Evolutionary conservation across 2,888 invertebrate species (phyloP), one percentile per base, ranked within the genome.

Genomic region (Gymnosoma rotundatum): DNA sequence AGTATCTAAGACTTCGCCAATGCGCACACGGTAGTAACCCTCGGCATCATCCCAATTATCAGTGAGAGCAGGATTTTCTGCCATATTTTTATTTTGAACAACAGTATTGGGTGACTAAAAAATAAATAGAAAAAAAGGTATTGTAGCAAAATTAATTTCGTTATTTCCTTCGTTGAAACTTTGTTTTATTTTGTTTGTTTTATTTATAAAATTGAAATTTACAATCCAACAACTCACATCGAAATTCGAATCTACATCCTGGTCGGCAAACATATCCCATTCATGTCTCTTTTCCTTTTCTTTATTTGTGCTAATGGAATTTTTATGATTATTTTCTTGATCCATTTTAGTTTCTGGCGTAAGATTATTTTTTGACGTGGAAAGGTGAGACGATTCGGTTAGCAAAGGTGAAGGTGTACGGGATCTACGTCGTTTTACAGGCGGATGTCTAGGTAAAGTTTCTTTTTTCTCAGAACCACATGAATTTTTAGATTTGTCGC

Each of bases 1-100:
- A 73, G 94, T 95, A 93, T 99, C 98, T 85, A 99, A 92, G 0
- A 95, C 94, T 93, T 99, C 99, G 1, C 99, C 98, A 88, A 99
- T 98, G 64, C 99, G 95, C 12, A 99, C 98, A 87, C 97, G 95
- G 92, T 99, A 99, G 92, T 99, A 99, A 52, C 99, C 99, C 93
- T 99, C 99, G 0, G 98, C 97, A 93, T 99, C 99, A 90, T 99
- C 99, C 99, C 99, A 99, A 91, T 99, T 99, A 91, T 99, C 99
- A 0, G 97, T 98, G 56, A 99, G 93, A 64, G 97, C 97, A 0
- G 98, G 98, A 92, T 97, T 96, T 91, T 98, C 98, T 80, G 93
- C 93, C 83, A 94, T 94, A 85, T 91, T 90, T 83, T 92, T 92
- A 76, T 88, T 92, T 54, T 92, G 90, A 4, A 92, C 93, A 87